Evolutionary conservation across 2,113 vertebrate species (phyloP).

Genomic region (Hydrochoerus hydrochaeris): DNA sequence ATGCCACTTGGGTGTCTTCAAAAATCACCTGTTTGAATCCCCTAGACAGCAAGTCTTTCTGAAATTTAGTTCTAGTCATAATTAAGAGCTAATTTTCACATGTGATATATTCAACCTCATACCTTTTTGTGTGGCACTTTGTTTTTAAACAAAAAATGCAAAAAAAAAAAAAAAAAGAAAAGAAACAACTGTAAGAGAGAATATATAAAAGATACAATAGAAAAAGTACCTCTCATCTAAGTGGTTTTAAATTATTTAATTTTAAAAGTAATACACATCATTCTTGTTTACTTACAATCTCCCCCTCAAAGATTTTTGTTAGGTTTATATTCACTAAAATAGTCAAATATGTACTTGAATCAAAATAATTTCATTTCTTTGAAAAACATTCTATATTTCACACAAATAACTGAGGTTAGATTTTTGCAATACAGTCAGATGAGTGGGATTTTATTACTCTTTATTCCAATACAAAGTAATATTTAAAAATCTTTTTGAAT

Average conservation of each 20-base stretch:
- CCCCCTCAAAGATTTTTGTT: conserved; percentile 12
- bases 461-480: conserved; percentile 44
- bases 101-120: not conserved
- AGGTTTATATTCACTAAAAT: not conserved
- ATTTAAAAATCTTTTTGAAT: conserved; percentile 40
- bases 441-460: conserved; percentile 29
- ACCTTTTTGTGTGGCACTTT: not conserved
- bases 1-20: not conserved
- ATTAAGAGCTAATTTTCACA: not conserved
- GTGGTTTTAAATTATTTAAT: conserved; percentile 56
- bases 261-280: conserved; percentile 37
- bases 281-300: not conserved
- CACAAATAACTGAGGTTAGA: conserved; percentile 50
- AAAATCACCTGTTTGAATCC: not conserved
- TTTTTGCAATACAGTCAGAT: not conserved
- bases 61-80: not conserved
- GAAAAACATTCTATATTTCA: conserved; percentile 46
- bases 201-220: conserved; percentile 7
- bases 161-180: conserved; percentile 34
- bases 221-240: conserved; percentile 20
- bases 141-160: conserved; percentile 52
- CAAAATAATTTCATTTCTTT: conserved; percentile 50
- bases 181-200: conserved; percentile 12
- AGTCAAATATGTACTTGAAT: not conserved
- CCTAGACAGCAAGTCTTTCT: not conserved